Base-by-base conservation (phyloP, 2,888 invertebrate genomes). In the Resseliella maxima region DNA sequence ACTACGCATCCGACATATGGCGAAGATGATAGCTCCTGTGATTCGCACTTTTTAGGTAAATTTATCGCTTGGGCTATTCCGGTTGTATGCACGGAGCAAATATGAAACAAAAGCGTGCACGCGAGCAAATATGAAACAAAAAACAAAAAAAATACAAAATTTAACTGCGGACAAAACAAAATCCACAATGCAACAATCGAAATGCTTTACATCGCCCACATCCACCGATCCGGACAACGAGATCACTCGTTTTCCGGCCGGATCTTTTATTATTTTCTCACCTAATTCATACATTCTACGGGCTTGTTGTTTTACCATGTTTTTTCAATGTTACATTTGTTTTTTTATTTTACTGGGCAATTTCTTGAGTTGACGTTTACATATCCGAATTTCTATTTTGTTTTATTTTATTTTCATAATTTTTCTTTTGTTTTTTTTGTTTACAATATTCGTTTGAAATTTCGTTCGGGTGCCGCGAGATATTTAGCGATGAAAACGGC, bases 11-110 rank as follows among this genome's bases (percentile, higher is more conserved):
- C 89, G 87, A 88, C 88, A 87, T 89, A 89, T 88, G 88, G 88
- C 86, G 89, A 89, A 87, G 89, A 89, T 87, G 89, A 89, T 87
- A 89, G 89, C 88, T 89, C 89, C 88, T 89, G 89, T 88, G 89
- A 89, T 88, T 89, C 88, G 36, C 87, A 88, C 85, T 83, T 83
- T 81, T 41, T 64, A 86, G 50, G 64, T 86, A 59, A 86, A 86
- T 86, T 86, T 59, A n/a, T n/a, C n/a, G 85, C 31, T 85, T 72
- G 72, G 72, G 18, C 3, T 18, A 50, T 50, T n/a, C n/a, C n/a
- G n/a, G n/a, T n/a, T n/a, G n/a, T n/a, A n/a, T n/a, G n/a, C n/a
- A n/a, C n/a, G n/a, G 46, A 8, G 41, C 41, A 41, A 50, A 50
- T 15, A 18, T 15, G 8, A 18, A 50, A 50, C 46, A 50, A 8